Evolutionary conservation across 92 coral and sea anemone genomes (phyloP).

Genomic region (Porites lobata): DNA sequence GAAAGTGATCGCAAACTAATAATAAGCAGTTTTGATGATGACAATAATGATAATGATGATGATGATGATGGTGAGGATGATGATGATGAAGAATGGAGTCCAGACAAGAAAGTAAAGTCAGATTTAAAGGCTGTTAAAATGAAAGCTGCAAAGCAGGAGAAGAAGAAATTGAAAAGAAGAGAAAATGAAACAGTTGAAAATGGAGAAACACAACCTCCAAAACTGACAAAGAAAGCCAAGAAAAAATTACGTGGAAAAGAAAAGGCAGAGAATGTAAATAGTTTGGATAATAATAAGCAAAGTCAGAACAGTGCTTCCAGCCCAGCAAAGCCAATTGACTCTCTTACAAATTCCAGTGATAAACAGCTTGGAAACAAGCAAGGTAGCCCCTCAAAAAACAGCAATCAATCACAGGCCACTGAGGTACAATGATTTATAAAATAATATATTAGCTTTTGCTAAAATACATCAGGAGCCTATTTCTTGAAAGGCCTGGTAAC

Average conservation of each 20-base stretch:
- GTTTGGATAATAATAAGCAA: background rate
- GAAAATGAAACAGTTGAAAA: conserved; percentile 46
- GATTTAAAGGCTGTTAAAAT: conserved; percentile 20
- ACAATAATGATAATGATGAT: conserved; percentile 5
- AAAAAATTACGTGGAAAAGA: conserved; percentile 14
- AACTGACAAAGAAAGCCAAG: conserved; percentile 42
- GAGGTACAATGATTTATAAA: background rate
- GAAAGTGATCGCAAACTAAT: background rate
- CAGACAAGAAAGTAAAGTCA: conserved; percentile 47
- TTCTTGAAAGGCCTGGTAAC: background rate
- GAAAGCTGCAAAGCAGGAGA: conserved; percentile 20
- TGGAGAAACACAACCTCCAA: conserved; percentile 14
- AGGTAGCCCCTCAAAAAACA: background rate
- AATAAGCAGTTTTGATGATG: background rate
- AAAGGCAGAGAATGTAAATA: background rate
- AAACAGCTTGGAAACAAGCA: conserved; percentile 1
- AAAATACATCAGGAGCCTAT: no score
- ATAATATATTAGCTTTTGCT: background rate
- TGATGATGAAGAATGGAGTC: conserved; percentile 16
- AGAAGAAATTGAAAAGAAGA: conserved; percentile 25
- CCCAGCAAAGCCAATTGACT: background rate
- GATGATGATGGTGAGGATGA: conserved; percentile 21
- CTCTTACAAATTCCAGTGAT: background rate
- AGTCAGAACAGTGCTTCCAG: background rate
- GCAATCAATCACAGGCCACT: background rate